Percentiles rank a stretch among this genome's conserved stretches.
Conservation (phyloP, 2,888 invertebrate species). For the Epistrophe eligans region DNA sequence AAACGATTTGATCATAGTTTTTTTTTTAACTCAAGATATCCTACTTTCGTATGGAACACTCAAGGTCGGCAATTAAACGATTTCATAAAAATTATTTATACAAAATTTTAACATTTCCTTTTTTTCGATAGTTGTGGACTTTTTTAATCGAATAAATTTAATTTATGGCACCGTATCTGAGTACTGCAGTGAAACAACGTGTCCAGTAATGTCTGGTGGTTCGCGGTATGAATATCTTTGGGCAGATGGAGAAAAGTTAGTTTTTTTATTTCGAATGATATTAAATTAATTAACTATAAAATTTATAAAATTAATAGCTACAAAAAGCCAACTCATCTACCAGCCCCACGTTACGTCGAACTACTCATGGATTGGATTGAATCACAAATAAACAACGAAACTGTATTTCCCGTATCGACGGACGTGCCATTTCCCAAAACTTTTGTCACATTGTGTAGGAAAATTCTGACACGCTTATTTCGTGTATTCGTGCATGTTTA, state of each 20-base stretch:
- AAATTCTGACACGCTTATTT: slow-evolving; percentile 94
- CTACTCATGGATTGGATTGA: slow-evolving; percentile 97
- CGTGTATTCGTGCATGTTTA: slow-evolving; percentile 97
- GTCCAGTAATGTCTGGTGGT: slow-evolving; percentile 96
- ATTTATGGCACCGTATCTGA: slow-evolving; percentile 95
- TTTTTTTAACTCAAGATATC: too few species aligned
- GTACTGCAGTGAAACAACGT: slow-evolving; percentile 92
- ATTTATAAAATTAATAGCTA: slow-evolving; percentile 82
- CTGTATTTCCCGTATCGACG: slow-evolving; percentile 93
- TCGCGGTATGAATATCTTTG: slow-evolving; percentile 95
- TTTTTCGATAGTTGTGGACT: slow-evolving; percentile 91
- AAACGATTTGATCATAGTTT: too few species aligned
- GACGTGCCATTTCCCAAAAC: slow-evolving; percentile 95
- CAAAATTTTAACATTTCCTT: neutral
- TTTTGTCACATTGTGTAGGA: slow-evolving; percentile 91
- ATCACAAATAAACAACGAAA: slow-evolving; percentile 94
- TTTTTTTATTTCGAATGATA: slow-evolving; percentile 2
- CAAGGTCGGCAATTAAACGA: too few species aligned
- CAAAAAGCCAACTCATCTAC: slow-evolving; percentile 91
- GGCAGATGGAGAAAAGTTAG: slow-evolving; percentile 91
- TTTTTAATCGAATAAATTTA: slow-evolving; percentile 96
- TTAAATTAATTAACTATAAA: neutral
- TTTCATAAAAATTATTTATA: too few species aligned
- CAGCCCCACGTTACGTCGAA: slow-evolving; percentile 93
- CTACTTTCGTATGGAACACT: too few species aligned